phyloP scores from a whole-genome alignment of 1,140 invertebrate genomes.

The Orius laevigatus region DNA sequence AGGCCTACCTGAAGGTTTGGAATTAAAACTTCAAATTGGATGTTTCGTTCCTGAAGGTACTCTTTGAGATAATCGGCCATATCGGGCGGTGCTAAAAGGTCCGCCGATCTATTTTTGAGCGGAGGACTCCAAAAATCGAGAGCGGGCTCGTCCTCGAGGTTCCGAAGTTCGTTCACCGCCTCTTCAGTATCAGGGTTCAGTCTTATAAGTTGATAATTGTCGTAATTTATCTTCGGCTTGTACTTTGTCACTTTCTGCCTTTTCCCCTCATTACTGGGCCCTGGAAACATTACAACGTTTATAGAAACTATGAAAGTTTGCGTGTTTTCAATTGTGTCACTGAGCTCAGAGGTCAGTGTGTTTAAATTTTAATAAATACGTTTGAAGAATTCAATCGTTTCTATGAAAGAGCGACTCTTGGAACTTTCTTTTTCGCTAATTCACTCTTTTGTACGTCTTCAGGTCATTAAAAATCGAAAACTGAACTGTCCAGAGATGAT shows the following conservation, averaged over 20 bases:
- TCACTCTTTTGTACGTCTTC: no score
- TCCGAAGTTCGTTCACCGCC: constrained; percentile 19
- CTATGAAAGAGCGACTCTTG: no score
- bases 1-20: constrained; percentile 47
- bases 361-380: no score
- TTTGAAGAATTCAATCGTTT: no score
- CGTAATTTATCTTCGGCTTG: constrained; percentile 11
- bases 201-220: constrained; percentile 17
- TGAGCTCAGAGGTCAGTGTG: no score
- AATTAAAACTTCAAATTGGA: constrained; percentile 50
- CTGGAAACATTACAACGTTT: neutral
- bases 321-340: no score
- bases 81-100: constrained; percentile 51
- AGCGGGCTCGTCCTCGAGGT: constrained; percentile 28
- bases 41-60: constrained; percentile 40
- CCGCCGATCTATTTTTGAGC: constrained; percentile 39
- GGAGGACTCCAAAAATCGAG: constrained; percentile 38
- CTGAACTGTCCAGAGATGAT: no score
- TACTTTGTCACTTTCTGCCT: neutral
- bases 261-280: neutral
- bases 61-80: constrained; percentile 42
- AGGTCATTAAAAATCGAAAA: no score
- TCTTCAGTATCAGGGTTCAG: constrained; percentile 13
- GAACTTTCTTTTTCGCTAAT: no score
- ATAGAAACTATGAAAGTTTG: no score